Evolutionary conservation across 2,888 invertebrate species (phyloP).

Genomic region (Apamea crenata): DNA sequence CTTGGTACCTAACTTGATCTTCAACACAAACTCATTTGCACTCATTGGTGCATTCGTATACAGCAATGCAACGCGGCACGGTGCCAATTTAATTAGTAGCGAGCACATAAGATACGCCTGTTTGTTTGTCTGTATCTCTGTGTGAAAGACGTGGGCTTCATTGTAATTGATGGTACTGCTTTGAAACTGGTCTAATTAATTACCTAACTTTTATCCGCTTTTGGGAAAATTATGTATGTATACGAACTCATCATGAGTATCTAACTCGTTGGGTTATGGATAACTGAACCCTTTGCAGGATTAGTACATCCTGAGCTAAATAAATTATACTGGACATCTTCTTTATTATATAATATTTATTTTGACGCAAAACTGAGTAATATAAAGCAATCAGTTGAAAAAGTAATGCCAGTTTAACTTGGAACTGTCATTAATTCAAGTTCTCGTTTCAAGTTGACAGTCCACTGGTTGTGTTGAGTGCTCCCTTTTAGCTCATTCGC

Average conservation of each 20-base stretch:
- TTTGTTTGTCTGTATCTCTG: slow-evolving; percentile 11
- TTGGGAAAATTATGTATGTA: neutral
- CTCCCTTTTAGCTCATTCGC: neutral
- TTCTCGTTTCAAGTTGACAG: neutral
- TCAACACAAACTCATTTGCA: slow-evolving; percentile 1
- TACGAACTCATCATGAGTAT: neutral
- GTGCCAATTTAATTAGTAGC: slow-evolving; percentile 40
- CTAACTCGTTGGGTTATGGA: neutral
- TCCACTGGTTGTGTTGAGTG: no score
- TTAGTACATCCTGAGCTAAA: neutral
- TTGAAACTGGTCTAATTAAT: neutral
- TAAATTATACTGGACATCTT: neutral
- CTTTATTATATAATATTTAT: neutral
- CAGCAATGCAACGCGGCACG: slow-evolving; percentile 10
- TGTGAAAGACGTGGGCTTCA: neutral
- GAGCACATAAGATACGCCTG: slow-evolving; percentile 2
- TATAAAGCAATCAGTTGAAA: neutral
- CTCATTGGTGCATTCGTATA: slow-evolving; percentile 6
- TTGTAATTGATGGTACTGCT: slow-evolving; percentile 1
- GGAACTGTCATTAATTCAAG: neutral
- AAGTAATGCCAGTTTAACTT: neutral
- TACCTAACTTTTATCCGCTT: neutral
- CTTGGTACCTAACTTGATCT: neutral
- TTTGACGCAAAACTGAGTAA: neutral
- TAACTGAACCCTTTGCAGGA: neutral